Conservation (phyloP, 2,113 vertebrate genomes). For the Pteruthius melanotis region DNA sequence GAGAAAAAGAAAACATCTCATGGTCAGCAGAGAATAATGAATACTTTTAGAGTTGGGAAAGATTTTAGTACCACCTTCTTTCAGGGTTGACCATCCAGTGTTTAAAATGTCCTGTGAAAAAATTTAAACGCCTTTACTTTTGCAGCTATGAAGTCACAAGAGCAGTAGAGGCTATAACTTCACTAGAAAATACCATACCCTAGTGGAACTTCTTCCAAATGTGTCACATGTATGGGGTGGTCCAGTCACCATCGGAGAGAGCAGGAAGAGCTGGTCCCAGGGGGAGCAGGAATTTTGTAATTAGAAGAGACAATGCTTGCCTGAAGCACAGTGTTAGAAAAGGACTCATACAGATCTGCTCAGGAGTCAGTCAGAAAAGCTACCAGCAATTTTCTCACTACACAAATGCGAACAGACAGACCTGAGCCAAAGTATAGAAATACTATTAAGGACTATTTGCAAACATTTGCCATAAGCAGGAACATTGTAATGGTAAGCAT, state of each 20-base stretch:
- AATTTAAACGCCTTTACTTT: background rate
- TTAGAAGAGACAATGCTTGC: background rate
- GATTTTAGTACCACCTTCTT: background rate
- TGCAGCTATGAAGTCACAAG: background rate
- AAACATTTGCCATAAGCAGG: background rate
- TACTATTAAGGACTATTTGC: background rate
- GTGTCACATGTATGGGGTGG: background rate
- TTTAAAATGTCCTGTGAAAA: background rate
- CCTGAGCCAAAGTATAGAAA: background rate
- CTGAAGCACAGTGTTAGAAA: background rate
- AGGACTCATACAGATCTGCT: background rate
- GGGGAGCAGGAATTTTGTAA: background rate
- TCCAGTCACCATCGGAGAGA: background rate
- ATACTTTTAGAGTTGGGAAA: background rate
- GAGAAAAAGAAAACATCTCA: conserved; percentile 8
- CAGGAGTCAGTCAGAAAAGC: background rate
- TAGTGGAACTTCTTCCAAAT: background rate
- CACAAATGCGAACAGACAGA: background rate
- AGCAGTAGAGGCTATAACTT: background rate
- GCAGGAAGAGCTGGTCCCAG: accelerated
- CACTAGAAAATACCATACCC: background rate
- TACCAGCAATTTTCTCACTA: background rate
- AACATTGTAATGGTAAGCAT: background rate
- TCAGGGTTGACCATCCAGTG: background rate
- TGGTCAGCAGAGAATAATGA: background rate